These are phyloP conservation scores for Vicugna pacos DNA, from an alignment of 2,113 vertebrate species.

Conservation along the genomic window DNA sequence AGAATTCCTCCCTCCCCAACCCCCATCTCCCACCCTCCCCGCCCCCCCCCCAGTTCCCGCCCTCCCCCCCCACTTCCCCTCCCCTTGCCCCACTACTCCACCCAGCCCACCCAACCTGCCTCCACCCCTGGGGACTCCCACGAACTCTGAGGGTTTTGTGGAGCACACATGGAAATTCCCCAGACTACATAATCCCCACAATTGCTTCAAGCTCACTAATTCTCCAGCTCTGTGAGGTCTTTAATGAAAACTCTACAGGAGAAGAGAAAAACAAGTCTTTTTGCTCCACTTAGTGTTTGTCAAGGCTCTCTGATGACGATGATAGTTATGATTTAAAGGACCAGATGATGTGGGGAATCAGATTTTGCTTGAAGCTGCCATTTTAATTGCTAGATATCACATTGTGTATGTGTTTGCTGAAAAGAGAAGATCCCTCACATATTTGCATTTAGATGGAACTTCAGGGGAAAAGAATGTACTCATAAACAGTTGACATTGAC, in stretches of 20 bases:
- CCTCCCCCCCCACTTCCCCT: background rate
- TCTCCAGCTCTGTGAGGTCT: background rate
- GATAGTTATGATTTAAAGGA: background rate
- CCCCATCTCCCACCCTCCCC: too few relatives aligned
- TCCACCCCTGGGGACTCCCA: background rate
- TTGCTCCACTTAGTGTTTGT: background rate
- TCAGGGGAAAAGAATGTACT: background rate
- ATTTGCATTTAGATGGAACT: constrained; percentile 30
- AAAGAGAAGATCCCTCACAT: background rate
- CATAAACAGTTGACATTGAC: background rate
- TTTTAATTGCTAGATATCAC: background rate
- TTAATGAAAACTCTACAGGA: background rate
- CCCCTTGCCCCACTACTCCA: background rate
- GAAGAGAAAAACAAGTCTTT: constrained; percentile 16
- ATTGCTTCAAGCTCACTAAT: background rate
- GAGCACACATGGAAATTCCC: background rate
- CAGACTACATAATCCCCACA: background rate
- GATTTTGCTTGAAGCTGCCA: background rate
- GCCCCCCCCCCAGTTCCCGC: too few relatives aligned
- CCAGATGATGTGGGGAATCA: background rate
- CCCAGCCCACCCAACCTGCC: background rate
- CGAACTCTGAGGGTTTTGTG: background rate
- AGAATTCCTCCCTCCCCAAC: background rate
- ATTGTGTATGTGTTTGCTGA: background rate
- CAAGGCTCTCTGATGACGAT: background rate